Evolutionary conservation across 1,140 invertebrate species (phyloP).

Genomic region (Thrips palmi): DNA sequence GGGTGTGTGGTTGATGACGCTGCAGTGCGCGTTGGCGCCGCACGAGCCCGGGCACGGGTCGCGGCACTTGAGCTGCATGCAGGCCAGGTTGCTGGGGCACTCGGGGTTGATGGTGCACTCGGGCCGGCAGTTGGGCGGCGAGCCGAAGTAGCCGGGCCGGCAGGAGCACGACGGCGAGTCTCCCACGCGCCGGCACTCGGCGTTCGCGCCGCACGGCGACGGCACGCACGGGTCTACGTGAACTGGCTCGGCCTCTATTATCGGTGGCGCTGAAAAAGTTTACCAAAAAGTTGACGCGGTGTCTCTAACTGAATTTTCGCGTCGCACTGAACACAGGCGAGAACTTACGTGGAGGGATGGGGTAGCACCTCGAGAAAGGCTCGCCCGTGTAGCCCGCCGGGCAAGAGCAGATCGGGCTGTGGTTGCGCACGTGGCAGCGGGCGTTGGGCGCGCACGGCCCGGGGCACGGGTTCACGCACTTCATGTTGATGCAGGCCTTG

Average conservation of each 20-base stretch:
- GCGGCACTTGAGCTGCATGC: conserved; percentile 28
- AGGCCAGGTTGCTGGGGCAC: conserved; percentile 30
- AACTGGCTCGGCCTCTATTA: conserved; percentile 16
- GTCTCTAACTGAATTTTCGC: conserved; percentile 40
- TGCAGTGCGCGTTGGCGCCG: conserved; percentile 30
- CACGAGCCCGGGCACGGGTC: conserved; percentile 32
- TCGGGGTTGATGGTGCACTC: conserved; percentile 37
- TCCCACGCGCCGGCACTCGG: conserved; percentile 34
- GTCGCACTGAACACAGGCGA: conserved; percentile 46
- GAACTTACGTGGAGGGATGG: conserved; percentile 25
- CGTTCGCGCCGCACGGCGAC: conserved; percentile 44
- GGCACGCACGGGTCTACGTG: conserved; percentile 34
- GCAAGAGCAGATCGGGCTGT: conserved; percentile 65
- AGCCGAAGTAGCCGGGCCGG: conserved; percentile 32
- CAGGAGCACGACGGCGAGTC: conserved; percentile 38
- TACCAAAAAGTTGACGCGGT: conserved; percentile 30
- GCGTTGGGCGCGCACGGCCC: conserved; percentile 59
- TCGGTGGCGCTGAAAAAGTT: conserved; percentile 8
- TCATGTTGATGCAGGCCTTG: conserved; percentile 60
- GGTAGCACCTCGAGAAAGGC: conserved; percentile 56
- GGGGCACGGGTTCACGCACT: conserved; percentile 57
- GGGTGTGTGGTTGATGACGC: conserved; percentile 32
- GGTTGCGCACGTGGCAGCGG: conserved; percentile 59
- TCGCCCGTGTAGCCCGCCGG: conserved; percentile 56
- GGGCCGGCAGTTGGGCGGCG: conserved; percentile 34